These are phyloP conservation scores for Nasonia vitripennis DNA, from an alignment of 1,140 invertebrate species.

Conservation along the genomic window DNA sequence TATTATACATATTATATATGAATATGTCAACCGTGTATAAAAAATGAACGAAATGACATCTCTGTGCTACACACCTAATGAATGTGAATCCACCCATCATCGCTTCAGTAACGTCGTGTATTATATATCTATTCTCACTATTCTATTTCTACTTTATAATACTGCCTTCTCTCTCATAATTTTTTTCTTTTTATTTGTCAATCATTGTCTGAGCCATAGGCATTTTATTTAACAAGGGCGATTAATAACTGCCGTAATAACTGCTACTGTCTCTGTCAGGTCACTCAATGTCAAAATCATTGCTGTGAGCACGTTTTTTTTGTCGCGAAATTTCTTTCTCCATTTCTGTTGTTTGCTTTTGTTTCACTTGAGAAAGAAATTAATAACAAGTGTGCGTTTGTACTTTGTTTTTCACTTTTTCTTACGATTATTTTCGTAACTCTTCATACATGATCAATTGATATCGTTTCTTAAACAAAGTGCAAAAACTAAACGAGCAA, in stretches of 20 bases:
- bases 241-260: slow-evolving; percentile 31
- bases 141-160: slow-evolving; percentile 14
- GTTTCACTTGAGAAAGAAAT: slow-evolving; percentile 9
- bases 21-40: slow-evolving; percentile 69
- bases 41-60: slow-evolving; percentile 56
- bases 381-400: slow-evolving; percentile 1
- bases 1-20: slow-evolving; percentile 52
- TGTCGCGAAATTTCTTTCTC: slow-evolving; percentile 17
- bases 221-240: not conserved
- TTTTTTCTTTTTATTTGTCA: slow-evolving; percentile 1
- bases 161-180: not conserved
- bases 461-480: not conserved
- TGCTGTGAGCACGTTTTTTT: slow-evolving; percentile 48
- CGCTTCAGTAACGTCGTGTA: slow-evolving; percentile 72
- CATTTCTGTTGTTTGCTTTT: not conserved
- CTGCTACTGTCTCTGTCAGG: slow-evolving; percentile 24
- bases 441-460: not conserved
- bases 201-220: not conserved
- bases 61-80: slow-evolving; percentile 75
- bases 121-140: slow-evolving; percentile 53
- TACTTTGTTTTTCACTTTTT: not conserved
- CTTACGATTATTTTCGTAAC: not conserved
- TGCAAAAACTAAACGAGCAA: not conserved
- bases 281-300: slow-evolving; percentile 45
- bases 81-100: slow-evolving; percentile 73